Base-by-base conservation (phyloP, 2,888 invertebrate genomes). In the Eristalis tenax region DNA sequence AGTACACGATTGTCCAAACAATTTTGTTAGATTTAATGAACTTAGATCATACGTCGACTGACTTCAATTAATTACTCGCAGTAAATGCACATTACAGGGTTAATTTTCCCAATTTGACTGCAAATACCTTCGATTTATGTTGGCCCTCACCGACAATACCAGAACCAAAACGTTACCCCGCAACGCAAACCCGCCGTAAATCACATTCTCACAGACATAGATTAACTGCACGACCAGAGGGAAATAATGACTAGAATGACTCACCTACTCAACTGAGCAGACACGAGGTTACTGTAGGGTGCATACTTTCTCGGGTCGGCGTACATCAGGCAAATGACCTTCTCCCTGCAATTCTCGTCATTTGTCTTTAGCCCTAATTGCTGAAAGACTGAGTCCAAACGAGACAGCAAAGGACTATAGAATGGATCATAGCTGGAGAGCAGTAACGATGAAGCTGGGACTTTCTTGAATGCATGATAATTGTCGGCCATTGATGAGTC, bases 391-490 rank as follows among this genome's bases (percentile, higher is more conserved):
- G 97, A 96, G 90, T 97, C 98, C 75, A 98, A 94, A 18, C 98
- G 94, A 0, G 97, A 98, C 18, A 98, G 92, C 28, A 98, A 92
- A 0, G 98, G 98, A 88, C 97, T 97, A 92, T 98, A 98, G 93
- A 98, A 98, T 0, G 98, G 97, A 92, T 98, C 98, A 92, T 97
- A 98, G 92, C 96, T 97, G 89, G 97, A 96, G 78, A 97, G 93
- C 71, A 97, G 94, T 92, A 97, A 93, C 0, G 97, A 97, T 0
- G 97, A 97, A 32, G 96, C 95, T 35, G 97, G 97, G 89, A 97
- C 97, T 91, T 97, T 97, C 92, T 97, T 97, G 94, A 97, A 97
- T 57, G 96, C 95, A 94, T 97, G 97, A 91, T 96, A 84, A 32
- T 73, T 22, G 11, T 68, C 61, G 4, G 4, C 40, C 1, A 77